Conservation (phyloP, 2,888 invertebrate genomes). For the Erebia epiphron region DNA sequence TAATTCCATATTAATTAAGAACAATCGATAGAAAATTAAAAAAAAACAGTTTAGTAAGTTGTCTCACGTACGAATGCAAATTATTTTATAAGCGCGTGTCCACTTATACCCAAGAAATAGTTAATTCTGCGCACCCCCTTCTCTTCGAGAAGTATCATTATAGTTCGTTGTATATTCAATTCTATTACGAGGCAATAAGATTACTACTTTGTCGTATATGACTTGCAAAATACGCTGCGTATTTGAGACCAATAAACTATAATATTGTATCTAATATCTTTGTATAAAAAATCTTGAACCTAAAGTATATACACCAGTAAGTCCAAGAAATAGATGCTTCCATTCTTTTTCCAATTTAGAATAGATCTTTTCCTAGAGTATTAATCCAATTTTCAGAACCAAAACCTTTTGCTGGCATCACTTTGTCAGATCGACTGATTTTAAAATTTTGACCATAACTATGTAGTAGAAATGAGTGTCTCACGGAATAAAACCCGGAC, state of each 20-base stretch:
- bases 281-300: neutral
- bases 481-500: too few species aligned
- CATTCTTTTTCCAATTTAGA: too few species aligned
- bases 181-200: constrained; percentile 4
- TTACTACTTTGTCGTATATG: neutral
- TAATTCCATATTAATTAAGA: constrained; percentile 49
- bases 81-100: constrained; percentile 46
- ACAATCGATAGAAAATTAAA: constrained; percentile 24
- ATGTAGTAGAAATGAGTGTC: too few species aligned
- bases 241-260: neutral
- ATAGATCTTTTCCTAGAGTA: too few species aligned
- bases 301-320: neutral
- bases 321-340: too few species aligned
- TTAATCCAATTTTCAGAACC: too few species aligned
- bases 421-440: too few species aligned
- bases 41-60: constrained; percentile 38
- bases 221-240: constrained; percentile 8
- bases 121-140: constrained; percentile 53
- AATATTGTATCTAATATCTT: neutral
- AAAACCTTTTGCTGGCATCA: too few species aligned
- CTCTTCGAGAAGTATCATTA: constrained; percentile 28
- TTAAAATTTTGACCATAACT: too few species aligned
- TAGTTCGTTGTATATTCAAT: neutral
- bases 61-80: constrained; percentile 55
- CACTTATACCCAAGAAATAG: constrained; percentile 73